Conservation (phyloP, 2,113 vertebrate species). For the Neolamprologus sp. region DNA sequence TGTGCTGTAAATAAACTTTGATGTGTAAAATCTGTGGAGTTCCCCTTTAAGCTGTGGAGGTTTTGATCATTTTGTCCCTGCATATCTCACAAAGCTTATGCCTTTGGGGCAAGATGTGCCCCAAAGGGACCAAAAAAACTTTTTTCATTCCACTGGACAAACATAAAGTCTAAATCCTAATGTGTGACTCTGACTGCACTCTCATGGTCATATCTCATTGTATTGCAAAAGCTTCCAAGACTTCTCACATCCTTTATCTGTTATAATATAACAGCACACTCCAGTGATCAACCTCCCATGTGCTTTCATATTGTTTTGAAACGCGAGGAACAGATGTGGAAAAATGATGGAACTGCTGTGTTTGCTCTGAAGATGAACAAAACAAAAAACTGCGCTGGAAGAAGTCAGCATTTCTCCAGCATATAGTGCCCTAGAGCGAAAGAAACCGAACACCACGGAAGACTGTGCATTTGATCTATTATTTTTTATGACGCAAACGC, state of each 20-base stretch:
- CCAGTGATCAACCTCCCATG: background rate
- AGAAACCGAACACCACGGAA: constrained; percentile 16
- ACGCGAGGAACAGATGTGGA: constrained; percentile 43
- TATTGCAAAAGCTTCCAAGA: background rate
- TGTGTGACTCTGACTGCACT: background rate
- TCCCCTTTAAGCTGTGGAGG: background rate
- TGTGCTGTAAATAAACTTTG: background rate
- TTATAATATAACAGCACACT: background rate
- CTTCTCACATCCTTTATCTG: background rate
- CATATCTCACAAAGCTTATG: background rate
- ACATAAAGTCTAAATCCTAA: background rate
- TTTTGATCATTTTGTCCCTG: background rate
- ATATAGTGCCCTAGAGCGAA: constrained; percentile 41
- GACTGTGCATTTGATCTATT: constrained; percentile 36
- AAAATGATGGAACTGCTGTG: constrained; percentile 25
- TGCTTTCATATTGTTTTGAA: constrained; percentile 2
- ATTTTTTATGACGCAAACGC: constrained; percentile 47
- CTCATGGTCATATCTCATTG: background rate
- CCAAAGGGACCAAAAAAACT: background rate
- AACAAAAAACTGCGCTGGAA: constrained; percentile 31
- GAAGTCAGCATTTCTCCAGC: constrained; percentile 36
- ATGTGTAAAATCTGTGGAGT: background rate
- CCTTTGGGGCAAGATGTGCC: background rate
- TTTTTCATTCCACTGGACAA: background rate
- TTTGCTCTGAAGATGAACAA: constrained; percentile 45